Evolutionary conservation across 2,888 invertebrate genomes (phyloP), one percentile per base, ranked within the genome.

Genomic region (Corbicula japonica): DNA sequence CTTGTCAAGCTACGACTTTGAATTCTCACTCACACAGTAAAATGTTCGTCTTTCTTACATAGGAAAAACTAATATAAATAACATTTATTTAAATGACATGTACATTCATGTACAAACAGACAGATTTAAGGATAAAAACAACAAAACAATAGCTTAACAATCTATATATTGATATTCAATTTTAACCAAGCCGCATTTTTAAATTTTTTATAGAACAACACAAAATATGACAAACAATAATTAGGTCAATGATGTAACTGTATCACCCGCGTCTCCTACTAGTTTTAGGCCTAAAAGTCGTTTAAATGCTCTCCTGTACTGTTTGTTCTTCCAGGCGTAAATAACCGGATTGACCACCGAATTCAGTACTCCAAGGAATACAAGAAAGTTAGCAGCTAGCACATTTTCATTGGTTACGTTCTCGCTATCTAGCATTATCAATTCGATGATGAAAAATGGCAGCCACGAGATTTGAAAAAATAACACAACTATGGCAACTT

Each of bases 251-350:
- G 32, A 10, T 21, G n/a, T n/a, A 8, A 63, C 50, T 50, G 34
- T 15, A 23, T 23, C 35, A 15, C 15, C 30, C 21, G 46, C 70
- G 6, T 70, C 50, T 0, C 38, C 34, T 0, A 23, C 18, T 0
- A 30, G 8, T 21, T 52, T 63, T 28, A 75, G 26, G 15, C 76
- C 56, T 2, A 88, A 26, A n/a, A 88, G 52, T 28, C 79, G 83
- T 48, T 77, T 76, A 26, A 88, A 84, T 0, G 85, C 84, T 3
- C 69, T 54, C 46, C 84, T 68, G 48, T 83, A 87, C 34, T 84
- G 82, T 54, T 75, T 79, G 68, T 87, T 88, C 30, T 86, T 85
- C 84, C 85, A 86, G 2, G 80, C 81, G 71, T 88, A 88, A 10
- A 88, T 84, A 28, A 88, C 32, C 6, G 88, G 88, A 52, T 88